Evolutionary conservation across 2,113 vertebrate species (phyloP), one percentile per base, ranked within the genome.

Genomic region (Sisor rabdophorus): DNA sequence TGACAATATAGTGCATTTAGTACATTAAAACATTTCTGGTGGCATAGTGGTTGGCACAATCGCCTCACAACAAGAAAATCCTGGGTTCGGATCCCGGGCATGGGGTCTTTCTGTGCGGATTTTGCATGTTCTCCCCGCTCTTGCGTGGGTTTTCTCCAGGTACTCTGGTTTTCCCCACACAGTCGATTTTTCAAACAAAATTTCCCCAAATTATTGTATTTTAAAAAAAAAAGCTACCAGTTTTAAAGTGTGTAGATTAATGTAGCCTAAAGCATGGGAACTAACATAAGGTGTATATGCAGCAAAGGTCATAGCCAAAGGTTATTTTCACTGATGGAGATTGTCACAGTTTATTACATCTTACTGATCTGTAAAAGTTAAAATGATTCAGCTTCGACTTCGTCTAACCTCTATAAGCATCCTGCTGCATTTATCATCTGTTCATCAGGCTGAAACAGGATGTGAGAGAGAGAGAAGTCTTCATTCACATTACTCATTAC

Each of bases 401-500:
- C 13, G 10, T 64, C 69, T 26, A 64, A 72, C 69, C 60, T n/a
- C 58, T 52, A 78, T 22, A 26, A 72, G 30, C 36, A 63, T 53
- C 58, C 36, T 28, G n/a, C 30, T 13, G 47, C 54, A 53, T 47
- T 61, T 47, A n/a, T 55, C 28, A 10, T 32, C 6, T 63, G 30
- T 20, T 71, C 36, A 56, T 24, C 50, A 67, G 60, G 19, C 53
- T 4, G 36, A 65, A 32, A 73, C 20, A 54, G 12, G 20, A 30
- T 16, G 28, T 13, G 36, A 75, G 69, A 79, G 64, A 71, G 53
- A 73, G 53, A 76, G 30, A 68, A 40, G 44, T 3, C 10, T 52
- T 61, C 60, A 44, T 67, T 71, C 67, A 76, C 59, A 76, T 79
- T 74, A 59, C 64, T 79, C 74, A 76, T 83, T 81, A 84, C 53